Base-by-base conservation (phyloP, 2,888 invertebrate genomes). In the Eupithecia centaureata region DNA sequence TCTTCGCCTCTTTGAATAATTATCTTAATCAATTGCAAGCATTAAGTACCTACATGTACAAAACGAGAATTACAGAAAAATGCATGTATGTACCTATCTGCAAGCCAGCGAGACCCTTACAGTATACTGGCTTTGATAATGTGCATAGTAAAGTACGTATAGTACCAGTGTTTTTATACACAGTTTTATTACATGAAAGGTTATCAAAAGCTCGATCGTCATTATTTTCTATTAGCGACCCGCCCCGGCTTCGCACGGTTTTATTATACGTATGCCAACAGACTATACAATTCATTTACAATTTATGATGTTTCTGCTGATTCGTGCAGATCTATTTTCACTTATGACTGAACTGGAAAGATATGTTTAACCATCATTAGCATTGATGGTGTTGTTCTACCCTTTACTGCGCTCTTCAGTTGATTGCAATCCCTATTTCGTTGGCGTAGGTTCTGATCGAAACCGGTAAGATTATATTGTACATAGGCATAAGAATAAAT, bases 1-100 rank as follows among this genome's bases (percentile, higher is more conserved):
- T 73, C 63, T 70, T 68, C 70, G 76, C 72, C 76, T 75, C 85
- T 89, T 87, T 87, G 83, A 88, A 87, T 87, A 86, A 82, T 87
- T 86, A 88, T 89, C 87, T 72, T 79, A 81, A 85, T 84, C 83
- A 82, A 85, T 83, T 75, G 79, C 74, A 76, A 71, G 78, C 83
- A 81, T 81, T 84, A 83, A 81, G 77, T 82, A 76, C 77, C 71
- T 75, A 73, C 77, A 79, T 66, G 38, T 47, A 73, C 73, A 75
- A 74, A 79, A 81, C 69, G 72, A 73, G 72, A 70, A 72, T 71
- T 73, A 74, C 68, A 67, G 35, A 71, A 73, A 62, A 75, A 65
- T 33, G 7, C 47, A 47, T 42, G 47, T 47, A 61, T 42, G 28
- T 63, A 61, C 57, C 10, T 64, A 61, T 61, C 10, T 64, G 57